Conservation (phyloP, 2,797 vertebrate genomes). For the Siniperca scherzeri region DNA sequence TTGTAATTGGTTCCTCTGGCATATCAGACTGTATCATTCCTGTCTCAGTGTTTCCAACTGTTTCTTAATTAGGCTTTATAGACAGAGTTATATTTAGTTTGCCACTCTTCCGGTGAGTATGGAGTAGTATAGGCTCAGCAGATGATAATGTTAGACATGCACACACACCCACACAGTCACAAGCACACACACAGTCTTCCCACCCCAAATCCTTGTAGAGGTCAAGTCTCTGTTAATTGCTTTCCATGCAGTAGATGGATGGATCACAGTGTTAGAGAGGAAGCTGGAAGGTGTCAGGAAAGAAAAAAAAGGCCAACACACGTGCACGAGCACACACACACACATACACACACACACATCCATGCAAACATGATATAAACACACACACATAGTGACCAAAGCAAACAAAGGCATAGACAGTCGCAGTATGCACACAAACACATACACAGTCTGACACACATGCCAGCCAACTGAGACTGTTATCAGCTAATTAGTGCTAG, state of each 20-base stretch:
- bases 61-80: constrained; percentile 40
- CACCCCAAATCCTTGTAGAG: constrained; percentile 65
- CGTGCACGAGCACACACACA: background rate
- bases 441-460: constrained; percentile 43
- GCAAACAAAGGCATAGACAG: constrained; percentile 24
- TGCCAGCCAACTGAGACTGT: constrained; percentile 58
- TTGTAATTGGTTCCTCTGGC: constrained; percentile 40
- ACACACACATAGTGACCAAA: constrained; percentile 11
- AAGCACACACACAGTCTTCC: constrained; percentile 49
- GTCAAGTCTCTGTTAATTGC: constrained; percentile 83
- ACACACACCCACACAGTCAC: constrained; percentile 52
- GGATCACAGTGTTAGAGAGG: constrained; percentile 63
- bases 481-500: constrained; percentile 76
- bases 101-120: background rate
- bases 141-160: constrained; percentile 67
- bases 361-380: background rate
- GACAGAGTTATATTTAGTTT: constrained; percentile 49
- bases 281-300: constrained; percentile 45
- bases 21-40: constrained; percentile 27
- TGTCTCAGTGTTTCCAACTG: constrained; percentile 21
- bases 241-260: constrained; percentile 73
- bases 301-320: constrained; percentile 48
- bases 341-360: constrained; percentile 17
- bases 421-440: constrained; percentile 12
- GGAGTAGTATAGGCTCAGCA: constrained; percentile 48